A percentile compares a stretch with the other conserved stretches of the same genome.
These are phyloP conservation scores for Drosophila longiperda DNA, from an alignment of 2,888 invertebrate species.

Conservation along the genomic window DNA sequence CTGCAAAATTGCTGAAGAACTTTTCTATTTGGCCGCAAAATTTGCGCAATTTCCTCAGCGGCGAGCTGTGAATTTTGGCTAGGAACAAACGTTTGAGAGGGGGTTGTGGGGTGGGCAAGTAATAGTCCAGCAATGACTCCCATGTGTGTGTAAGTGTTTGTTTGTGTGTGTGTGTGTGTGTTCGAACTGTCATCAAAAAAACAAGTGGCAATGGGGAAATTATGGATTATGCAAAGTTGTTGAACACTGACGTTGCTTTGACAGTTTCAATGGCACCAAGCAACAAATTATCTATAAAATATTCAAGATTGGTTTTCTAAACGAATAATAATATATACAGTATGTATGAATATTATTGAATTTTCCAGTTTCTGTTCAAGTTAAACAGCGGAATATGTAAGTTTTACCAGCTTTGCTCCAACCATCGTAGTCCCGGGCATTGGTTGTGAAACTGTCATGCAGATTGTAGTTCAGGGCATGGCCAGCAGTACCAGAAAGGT, in stretches of 20 bases:
- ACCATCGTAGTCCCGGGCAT: slow-evolving; percentile 15
- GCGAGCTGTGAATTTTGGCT: slow-evolving; percentile 28
- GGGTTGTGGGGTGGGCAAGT: neutral
- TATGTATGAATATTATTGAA: neutral
- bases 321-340: neutral
- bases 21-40: slow-evolving; percentile 72
- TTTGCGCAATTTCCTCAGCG: slow-evolving; percentile 64
- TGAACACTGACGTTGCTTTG: slow-evolving; percentile 27
- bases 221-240: slow-evolving; percentile 64
- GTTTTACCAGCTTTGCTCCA: neutral
- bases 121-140: neutral
- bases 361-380: neutral
- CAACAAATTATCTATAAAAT: slow-evolving; percentile 26
- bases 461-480: slow-evolving; percentile 8
- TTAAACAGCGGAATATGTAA: slow-evolving; percentile 12
- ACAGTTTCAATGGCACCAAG: slow-evolving; percentile 13
- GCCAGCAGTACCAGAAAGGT: slow-evolving; percentile 8
- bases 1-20: slow-evolving; percentile 46
- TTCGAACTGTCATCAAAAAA: slow-evolving; percentile 26
- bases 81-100: slow-evolving; percentile 2
- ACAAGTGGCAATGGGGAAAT: slow-evolving; percentile 60
- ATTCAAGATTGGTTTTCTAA: slow-evolving; percentile 11
- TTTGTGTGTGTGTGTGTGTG: neutral
- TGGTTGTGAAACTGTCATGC: slow-evolving; percentile 1
- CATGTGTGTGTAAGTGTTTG: neutral